A percentile compares a stretch with the other conserved stretches of the same genome.
These are phyloP conservation scores for Trididemnum miniatum DNA, from an alignment of 23 tunicate species.

Conservation along the genomic window DNA sequence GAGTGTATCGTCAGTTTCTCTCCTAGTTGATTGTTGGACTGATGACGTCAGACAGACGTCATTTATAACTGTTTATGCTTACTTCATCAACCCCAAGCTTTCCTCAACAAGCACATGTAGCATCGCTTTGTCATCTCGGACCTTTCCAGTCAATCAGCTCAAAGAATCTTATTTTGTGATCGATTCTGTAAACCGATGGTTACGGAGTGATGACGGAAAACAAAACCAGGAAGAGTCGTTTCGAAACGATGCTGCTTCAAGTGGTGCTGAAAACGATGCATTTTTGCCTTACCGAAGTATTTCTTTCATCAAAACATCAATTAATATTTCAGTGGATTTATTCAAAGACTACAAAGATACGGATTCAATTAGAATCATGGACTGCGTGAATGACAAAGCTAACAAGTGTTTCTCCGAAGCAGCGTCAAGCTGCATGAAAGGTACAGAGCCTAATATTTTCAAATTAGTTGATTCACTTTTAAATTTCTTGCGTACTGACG, in stretches of 20 bases:
- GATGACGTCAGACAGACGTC: not conserved
- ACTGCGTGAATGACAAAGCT: not conserved
- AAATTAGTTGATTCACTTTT: conserved; percentile 1
- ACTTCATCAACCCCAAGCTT: not conserved
- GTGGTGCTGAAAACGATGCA: not conserved
- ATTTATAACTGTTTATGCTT: not conserved
- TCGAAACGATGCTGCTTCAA: not conserved
- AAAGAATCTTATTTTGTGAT: not conserved
- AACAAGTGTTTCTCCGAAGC: not conserved
- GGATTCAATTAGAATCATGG: not conserved
- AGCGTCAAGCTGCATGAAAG: not conserved
- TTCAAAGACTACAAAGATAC: conserved; percentile 5
- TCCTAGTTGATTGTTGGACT: conserved; percentile 2
- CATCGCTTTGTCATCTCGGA: not conserved
- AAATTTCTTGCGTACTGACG: not conserved
- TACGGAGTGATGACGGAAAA: not conserved
- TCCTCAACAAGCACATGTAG: not conserved
- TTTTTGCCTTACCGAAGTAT: not conserved
- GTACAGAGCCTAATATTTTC: not conserved
- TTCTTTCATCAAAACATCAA: conserved; percentile 7
- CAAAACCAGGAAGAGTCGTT: too few relatives aligned
- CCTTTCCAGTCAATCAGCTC: not conserved
- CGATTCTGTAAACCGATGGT: not conserved
- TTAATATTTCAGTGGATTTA: not conserved
- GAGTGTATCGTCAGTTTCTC: not conserved